Percentiles rank a stretch among this genome's conserved stretches.
phyloP scores from a whole-genome alignment of 2,797 vertebrate species.

The Hemitrygon akajei region DNA sequence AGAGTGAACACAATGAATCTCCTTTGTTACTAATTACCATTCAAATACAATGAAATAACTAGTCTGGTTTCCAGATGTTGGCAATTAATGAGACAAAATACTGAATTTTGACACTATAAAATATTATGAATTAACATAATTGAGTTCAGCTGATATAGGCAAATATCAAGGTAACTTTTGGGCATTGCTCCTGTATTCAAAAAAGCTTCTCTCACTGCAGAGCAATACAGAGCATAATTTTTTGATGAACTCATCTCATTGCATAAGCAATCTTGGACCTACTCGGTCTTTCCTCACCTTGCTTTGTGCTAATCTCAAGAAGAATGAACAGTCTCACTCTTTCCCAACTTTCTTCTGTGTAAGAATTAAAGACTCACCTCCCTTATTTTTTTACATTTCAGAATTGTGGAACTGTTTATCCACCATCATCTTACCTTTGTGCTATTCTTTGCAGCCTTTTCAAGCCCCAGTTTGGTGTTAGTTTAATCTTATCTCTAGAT shows the following conservation, averaged over 20 bases:
- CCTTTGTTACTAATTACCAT: constrained; percentile 9
- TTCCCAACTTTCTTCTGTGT: neutral
- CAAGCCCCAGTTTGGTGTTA: neutral
- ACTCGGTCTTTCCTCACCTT: neutral
- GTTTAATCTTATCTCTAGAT: neutral
- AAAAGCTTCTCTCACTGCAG: neutral
- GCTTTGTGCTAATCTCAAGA: neutral
- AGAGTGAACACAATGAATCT: neutral
- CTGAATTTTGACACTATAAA: neutral
- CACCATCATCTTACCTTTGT: neutral
- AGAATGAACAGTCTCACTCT: neutral
- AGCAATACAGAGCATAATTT: neutral
- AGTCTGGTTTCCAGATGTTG: neutral
- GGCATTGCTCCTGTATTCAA: neutral
- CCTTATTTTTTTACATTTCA: neutral
- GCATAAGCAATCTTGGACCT: neutral
- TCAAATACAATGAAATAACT: neutral
- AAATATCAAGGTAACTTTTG: neutral
- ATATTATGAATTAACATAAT: neutral
- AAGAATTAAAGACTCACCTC: neutral
- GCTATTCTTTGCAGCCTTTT: neutral
- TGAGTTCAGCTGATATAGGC: neutral
- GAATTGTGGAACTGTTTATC: neutral
- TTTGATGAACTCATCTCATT: neutral
- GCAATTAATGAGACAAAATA: neutral